Evolutionary conservation across 2,888 invertebrate genomes (phyloP), one percentile per base, ranked within the genome.

Genomic region (Hypomecis atomaria): DNA sequence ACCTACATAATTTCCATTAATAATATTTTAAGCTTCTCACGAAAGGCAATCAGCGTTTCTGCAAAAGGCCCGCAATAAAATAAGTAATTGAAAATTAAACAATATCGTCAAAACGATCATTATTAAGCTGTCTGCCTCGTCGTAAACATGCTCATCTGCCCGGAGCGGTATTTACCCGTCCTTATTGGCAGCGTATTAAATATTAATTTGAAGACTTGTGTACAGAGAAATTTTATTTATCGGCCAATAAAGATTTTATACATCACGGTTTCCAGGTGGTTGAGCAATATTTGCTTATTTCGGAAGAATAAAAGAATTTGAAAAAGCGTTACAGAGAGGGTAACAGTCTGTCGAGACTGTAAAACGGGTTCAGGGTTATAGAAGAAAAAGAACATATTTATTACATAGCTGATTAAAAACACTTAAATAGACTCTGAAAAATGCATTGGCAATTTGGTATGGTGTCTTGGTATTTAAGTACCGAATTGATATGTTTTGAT

Each of bases 41-140:
- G 13, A 44, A 5, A 6, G 11, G 44, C 11, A 44, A 44, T 40
- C 40, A 40, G 11, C 5, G 13, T 8, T 44, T 49, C 37, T 49
- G 43, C 52, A 34, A 9, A 56, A 49, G 23, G 11, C 34, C 36
- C 8, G 7, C 52, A 44, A 45, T 59, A 55, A 50, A 56, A 52
- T 58, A 59, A 62, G 58, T 65, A 54, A 56, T 43, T 54, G 54
- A 58, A 62, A 50, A 59, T 67, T 65, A 58, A 69, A 67, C 62
- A 59, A 65, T 63, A 60, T 61, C 53, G 38, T 59, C 54, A 33
- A 63, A 70, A 74, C 65, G 36, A 65, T 70, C 47, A 66, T 71
- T 69, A 72, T 71, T 73, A 70, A 67, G 69, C 64, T 72, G 71
- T 72, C 70, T 52, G 11, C 44, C 42, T 44, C 36, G 47, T 23